Conservation (phyloP, 2,888 invertebrate genomes). For the Erebia palarica region DNA sequence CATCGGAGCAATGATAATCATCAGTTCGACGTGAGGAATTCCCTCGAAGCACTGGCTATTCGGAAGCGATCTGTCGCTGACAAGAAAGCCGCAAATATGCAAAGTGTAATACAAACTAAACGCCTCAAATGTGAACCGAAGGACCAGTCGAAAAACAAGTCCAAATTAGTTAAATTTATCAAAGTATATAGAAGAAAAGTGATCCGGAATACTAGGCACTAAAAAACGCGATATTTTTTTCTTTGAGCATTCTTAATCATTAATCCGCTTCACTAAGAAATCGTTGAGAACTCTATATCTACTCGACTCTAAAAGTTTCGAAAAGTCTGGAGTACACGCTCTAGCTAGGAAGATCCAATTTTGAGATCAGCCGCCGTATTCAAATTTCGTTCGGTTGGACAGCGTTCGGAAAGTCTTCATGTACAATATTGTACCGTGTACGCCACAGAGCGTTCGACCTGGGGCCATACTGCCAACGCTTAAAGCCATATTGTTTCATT, state of each 20-base stretch:
- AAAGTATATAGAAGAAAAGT: constrained; percentile 22
- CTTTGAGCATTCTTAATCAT: background rate
- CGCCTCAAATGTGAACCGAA: background rate
- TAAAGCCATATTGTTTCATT: too few relatives aligned
- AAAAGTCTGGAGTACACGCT: too few relatives aligned
- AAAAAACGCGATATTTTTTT: background rate
- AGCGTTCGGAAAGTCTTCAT: too few relatives aligned
- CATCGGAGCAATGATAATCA: constrained; percentile 13
- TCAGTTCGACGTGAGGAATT: constrained; percentile 31
- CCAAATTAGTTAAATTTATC: constrained; percentile 20
- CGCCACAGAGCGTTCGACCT: too few relatives aligned
- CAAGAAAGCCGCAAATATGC: constrained; percentile 13
- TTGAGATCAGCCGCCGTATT: too few relatives aligned
- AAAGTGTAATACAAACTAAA: background rate
- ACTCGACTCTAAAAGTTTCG: too few relatives aligned
- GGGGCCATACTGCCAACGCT: too few relatives aligned
- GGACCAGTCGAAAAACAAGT: constrained; percentile 3
- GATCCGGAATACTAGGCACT: background rate
- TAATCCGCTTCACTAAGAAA: too few relatives aligned
- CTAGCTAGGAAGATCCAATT: too few relatives aligned
- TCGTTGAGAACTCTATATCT: too few relatives aligned
- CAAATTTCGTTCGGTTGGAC: too few relatives aligned
- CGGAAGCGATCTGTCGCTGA: constrained; percentile 1
- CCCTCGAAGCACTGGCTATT: constrained; percentile 22
- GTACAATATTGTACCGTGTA: too few relatives aligned